A percentile compares a stretch with the other conserved stretches of the same genome.
Evolutionary conservation across 2,113 vertebrate genomes (phyloP).

Genomic region (Irena cyanogastra): DNA sequence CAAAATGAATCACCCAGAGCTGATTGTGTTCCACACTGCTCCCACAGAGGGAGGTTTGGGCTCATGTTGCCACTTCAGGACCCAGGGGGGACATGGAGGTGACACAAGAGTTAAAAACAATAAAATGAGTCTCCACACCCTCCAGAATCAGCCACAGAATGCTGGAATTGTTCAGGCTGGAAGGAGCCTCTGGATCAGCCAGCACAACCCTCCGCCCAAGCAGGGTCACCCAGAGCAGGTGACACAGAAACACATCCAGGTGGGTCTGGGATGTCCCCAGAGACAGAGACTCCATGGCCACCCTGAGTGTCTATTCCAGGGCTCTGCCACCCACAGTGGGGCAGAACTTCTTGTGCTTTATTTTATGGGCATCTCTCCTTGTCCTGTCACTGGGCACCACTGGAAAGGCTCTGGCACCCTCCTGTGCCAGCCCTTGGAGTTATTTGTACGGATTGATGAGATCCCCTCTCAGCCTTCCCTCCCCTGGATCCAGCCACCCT

Average conservation of each 20-base stretch:
- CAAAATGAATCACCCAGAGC: not conserved
- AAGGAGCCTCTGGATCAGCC: not conserved
- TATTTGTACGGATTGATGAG: not conserved
- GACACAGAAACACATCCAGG: not conserved
- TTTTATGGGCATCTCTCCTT: not conserved
- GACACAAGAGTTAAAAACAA: not conserved
- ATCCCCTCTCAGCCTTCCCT: not conserved
- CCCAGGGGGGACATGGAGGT: fast-evolving
- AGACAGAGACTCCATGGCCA: not conserved
- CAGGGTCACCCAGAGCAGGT: not conserved
- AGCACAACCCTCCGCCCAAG: fast-evolving
- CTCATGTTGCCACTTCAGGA: fast-evolving
- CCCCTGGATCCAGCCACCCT: not conserved
- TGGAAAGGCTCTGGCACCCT: not conserved
- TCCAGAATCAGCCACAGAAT: not conserved
- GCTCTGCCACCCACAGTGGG: not conserved
- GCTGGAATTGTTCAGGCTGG: fast-evolving
- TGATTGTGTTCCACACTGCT: not conserved
- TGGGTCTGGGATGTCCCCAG: not conserved
- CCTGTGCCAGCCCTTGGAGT: not conserved
- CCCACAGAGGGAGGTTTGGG: not conserved
- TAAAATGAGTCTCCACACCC: not conserved
- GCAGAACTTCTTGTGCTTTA: fast-evolving
- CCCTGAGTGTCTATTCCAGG: not conserved
- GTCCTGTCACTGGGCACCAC: not conserved